phyloP scores from a whole-genome alignment of 2,113 vertebrate species.

The Spea multiplicata region DNA sequence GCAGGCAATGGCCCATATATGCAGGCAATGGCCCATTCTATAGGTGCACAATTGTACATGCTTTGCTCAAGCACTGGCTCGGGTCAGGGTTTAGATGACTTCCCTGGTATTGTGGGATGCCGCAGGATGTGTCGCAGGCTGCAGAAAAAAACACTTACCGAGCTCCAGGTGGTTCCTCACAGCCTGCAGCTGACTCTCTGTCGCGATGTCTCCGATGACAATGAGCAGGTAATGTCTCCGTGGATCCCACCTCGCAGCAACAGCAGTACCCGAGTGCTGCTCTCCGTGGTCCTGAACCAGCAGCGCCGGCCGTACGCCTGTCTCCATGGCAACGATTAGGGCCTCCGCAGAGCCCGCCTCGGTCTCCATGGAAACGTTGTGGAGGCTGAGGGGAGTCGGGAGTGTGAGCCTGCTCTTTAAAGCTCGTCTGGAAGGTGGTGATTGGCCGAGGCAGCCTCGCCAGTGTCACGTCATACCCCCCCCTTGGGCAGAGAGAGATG shows the following conservation, averaged over 20 bases:
- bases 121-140: background rate
- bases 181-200: conserved; percentile 72
- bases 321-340: conserved; percentile 80
- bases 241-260: conserved; percentile 55
- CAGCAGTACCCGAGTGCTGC: conserved; percentile 46
- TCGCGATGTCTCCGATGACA: conserved; percentile 79
- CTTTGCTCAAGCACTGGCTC: too few relatives aligned
- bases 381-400: conserved; percentile 53
- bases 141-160: conserved; percentile 66
- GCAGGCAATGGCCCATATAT: too few relatives aligned
- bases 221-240: conserved; percentile 77
- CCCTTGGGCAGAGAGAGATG: background rate
- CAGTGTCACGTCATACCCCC: background rate
- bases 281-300: conserved; percentile 62
- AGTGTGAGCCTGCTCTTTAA: conserved; percentile 58
- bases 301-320: conserved; percentile 59
- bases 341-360: conserved; percentile 62
- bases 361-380: conserved; percentile 88
- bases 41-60: too few relatives aligned
- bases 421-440: conserved; percentile 48
- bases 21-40: too few relatives aligned
- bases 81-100: too few relatives aligned
- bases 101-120: too few relatives aligned
- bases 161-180: conserved; percentile 75
- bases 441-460: conserved; percentile 63